Percentiles rank a stretch among this genome's conserved stretches.
These are phyloP conservation scores for Apteryx owenii DNA, from an alignment of 2,113 vertebrate genomes.

Conservation along the genomic window DNA sequence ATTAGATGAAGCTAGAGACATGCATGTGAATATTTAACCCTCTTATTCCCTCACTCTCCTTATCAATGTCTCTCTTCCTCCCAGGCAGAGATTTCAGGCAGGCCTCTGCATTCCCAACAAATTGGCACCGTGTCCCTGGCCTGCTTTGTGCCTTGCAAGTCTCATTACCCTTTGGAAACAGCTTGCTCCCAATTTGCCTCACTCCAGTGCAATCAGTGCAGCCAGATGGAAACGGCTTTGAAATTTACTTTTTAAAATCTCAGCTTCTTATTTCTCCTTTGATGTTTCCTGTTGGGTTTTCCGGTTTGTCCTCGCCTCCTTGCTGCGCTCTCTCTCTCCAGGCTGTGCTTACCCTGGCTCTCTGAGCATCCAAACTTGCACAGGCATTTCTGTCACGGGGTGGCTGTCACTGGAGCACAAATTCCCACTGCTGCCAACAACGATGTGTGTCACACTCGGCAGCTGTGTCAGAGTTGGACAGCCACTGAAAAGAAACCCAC, in stretches of 20 bases:
- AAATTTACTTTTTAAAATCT: constrained; percentile 43
- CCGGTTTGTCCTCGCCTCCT: not conserved
- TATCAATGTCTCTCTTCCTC: not conserved
- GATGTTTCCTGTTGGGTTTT: constrained; percentile 42
- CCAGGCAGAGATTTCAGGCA: not conserved
- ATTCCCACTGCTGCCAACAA: not conserved
- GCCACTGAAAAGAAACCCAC: accelerated
- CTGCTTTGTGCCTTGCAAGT: not conserved
- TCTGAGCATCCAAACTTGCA: not conserved
- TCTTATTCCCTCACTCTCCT: not conserved
- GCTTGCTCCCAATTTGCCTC: not conserved
- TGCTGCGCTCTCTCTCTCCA: not conserved
- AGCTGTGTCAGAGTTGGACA: not conserved
- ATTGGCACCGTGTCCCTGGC: not conserved
- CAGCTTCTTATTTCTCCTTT: constrained; percentile 20
- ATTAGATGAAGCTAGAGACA: not conserved
- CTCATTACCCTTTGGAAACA: constrained; percentile 26
- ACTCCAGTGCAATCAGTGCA: not conserved
- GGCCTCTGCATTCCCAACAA: not conserved
- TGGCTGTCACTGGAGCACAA: not conserved
- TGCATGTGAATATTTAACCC: not conserved
- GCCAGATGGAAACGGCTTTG: not conserved
- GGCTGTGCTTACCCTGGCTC: not conserved
- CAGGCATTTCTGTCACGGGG: not conserved
- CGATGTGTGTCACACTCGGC: not conserved